Percentiles rank a stretch among this genome's conserved stretches.
Conservation (phyloP, 1,140 invertebrate species). For the Drosophila pseudoananassae region DNA sequence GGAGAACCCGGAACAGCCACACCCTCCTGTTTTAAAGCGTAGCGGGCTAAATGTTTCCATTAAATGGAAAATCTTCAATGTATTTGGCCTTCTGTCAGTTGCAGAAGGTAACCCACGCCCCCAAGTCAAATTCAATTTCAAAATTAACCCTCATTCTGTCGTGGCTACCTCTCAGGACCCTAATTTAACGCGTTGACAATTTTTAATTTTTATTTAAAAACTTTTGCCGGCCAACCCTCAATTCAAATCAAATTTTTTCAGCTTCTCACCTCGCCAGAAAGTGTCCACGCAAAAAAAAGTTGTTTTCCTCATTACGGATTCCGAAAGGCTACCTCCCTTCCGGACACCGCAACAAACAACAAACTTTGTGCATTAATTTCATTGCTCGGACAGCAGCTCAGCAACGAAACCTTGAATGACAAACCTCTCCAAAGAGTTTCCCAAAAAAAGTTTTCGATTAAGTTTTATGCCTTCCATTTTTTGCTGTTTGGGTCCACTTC, state of each 20-base stretch:
- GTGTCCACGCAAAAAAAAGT: conserved; percentile 25
- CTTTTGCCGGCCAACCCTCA: conserved; percentile 62
- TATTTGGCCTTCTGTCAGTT: conserved; percentile 13
- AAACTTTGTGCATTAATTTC: conserved; percentile 82
- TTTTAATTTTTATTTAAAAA: conserved; percentile 83
- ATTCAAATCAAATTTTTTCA: conserved; percentile 68
- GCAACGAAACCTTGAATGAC: conserved; percentile 59
- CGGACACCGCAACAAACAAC: conserved; percentile 48
- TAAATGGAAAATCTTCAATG: conserved; percentile 30
- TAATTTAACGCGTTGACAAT: conserved; percentile 81
- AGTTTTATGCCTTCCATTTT: conserved; percentile 60
- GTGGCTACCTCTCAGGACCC: conserved; percentile 37
- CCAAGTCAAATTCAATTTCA: conserved; percentile 70
- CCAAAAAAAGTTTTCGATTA: conserved; percentile 74
- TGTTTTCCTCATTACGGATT: conserved; percentile 72
- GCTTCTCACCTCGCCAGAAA: conserved; percentile 41
- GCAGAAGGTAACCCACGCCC: conserved; percentile 3
- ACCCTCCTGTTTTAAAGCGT: conserved; percentile 19
- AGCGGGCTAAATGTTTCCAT: conserved; percentile 26
- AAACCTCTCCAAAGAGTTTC: conserved; percentile 46
- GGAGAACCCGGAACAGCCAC: conserved; percentile 6
- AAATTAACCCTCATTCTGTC: conserved; percentile 13
- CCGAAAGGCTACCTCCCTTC: conserved; percentile 49
- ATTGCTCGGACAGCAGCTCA: conserved; percentile 64
- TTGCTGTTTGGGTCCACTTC: conserved; percentile 48